phyloP scores from a whole-genome alignment of 2,113 vertebrate species.

The Pseudorasbora parva region DNA sequence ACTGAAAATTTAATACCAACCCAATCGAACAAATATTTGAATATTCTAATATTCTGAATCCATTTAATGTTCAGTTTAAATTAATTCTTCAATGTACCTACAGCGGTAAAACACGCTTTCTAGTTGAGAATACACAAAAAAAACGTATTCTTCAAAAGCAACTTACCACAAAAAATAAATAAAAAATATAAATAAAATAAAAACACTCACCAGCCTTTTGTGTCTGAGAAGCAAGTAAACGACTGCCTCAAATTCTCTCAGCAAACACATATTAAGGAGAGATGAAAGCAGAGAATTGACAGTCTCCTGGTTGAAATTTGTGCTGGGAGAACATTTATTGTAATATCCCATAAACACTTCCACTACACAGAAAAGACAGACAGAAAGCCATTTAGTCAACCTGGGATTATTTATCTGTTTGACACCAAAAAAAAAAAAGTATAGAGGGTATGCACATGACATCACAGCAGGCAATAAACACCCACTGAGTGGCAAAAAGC shows the following conservation, averaged over 20 bases:
- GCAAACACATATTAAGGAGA: constrained; percentile 79
- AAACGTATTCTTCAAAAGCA: not conserved
- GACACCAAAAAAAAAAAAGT: not conserved
- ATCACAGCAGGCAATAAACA: too few species aligned
- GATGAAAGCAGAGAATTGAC: constrained; percentile 69
- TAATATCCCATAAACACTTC: constrained; percentile 85
- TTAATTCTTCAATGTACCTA: too few species aligned
- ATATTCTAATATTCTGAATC: too few species aligned
- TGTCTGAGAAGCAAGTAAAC: constrained; percentile 80
- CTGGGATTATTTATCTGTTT: not conserved
- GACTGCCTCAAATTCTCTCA: constrained; percentile 79
- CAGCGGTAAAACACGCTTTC: too few species aligned
- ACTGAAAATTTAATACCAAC: too few species aligned
- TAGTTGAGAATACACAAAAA: too few species aligned
- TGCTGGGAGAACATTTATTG: constrained; percentile 76
- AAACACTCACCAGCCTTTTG: constrained; percentile 81
- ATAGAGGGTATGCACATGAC: too few species aligned
- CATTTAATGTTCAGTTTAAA: too few species aligned
- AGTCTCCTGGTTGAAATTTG: constrained; percentile 74
- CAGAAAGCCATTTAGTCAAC: not conserved
- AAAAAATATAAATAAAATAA: too few species aligned
- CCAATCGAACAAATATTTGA: too few species aligned
- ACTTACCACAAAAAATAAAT: not conserved
- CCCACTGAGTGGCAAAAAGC: too few species aligned
- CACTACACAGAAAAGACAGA: constrained; percentile 70